A percentile compares a stretch with the other conserved stretches of the same genome.
Evolutionary conservation across 2,797 vertebrate species (phyloP).

Genomic region (Cryptoprocta ferox): DNA sequence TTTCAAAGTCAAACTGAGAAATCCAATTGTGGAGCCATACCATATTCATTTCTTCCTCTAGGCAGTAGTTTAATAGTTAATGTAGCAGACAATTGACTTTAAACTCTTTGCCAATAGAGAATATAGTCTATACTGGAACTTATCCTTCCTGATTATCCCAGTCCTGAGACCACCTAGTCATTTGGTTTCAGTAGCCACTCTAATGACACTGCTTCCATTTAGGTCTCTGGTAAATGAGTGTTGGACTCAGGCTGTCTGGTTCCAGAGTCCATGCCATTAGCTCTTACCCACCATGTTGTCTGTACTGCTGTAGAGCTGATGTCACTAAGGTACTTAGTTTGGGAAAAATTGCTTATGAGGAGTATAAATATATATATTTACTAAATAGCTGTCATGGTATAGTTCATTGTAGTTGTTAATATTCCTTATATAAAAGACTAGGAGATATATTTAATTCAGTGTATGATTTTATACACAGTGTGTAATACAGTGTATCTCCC

Average conservation of each 20-base stretch:
- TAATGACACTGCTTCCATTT: neutral
- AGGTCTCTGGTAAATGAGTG: neutral
- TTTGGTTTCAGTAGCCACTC: neutral
- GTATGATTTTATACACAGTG: neutral
- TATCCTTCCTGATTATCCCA: neutral
- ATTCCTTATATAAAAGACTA: constrained; percentile 11
- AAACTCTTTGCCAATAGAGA: neutral
- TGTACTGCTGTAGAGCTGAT: neutral
- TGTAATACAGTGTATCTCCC: neutral
- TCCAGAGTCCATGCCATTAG: neutral
- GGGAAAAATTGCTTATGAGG: neutral
- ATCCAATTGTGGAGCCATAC: neutral
- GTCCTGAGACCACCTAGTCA: neutral
- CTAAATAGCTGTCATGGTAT: neutral
- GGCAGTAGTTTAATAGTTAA: constrained; percentile 9
- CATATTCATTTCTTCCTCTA: neutral
- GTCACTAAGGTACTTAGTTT: neutral
- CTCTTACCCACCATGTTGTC: neutral
- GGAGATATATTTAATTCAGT: neutral
- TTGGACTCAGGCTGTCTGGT: neutral
- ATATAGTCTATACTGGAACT: neutral
- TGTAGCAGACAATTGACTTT: neutral
- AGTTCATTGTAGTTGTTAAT: neutral
- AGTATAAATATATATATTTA: neutral
- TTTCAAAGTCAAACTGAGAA: constrained; percentile 41